These are phyloP conservation scores for Platygyra sinensis DNA, from an alignment of 64 coral and sea anemone species.

Conservation along the genomic window DNA sequence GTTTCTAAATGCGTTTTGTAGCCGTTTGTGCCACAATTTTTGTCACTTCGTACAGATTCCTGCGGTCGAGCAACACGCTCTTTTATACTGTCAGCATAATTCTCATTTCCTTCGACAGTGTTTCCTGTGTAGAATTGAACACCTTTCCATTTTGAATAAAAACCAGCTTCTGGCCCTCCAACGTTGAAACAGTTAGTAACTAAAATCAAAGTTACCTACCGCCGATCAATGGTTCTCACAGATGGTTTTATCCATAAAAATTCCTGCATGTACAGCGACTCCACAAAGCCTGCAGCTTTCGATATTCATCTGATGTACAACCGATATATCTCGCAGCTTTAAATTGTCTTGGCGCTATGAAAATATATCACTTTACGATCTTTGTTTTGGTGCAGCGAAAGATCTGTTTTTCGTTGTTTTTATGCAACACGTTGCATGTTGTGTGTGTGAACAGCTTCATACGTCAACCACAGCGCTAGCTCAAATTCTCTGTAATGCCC, in stretches of 20 bases:
- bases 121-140: slow-evolving; percentile 8
- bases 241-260: slow-evolving; percentile 39
- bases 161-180: slow-evolving; percentile 13
- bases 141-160: slow-evolving; percentile 1
- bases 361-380: slow-evolving; percentile 52
- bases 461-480: neutral
- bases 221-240: neutral
- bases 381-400: slow-evolving; percentile 11
- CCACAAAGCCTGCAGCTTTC: neutral
- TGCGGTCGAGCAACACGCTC: slow-evolving; percentile 25
- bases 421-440: slow-evolving; percentile 21
- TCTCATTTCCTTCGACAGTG: slow-evolving; percentile 19
- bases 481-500: neutral
- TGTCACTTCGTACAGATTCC: neutral
- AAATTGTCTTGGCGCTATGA: slow-evolving; percentile 23
- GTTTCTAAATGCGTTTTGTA: slow-evolving; percentile 5
- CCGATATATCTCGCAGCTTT: slow-evolving; percentile 25
- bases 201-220: slow-evolving; percentile 49
- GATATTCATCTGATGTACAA: slow-evolving; percentile 18
- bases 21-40: slow-evolving; percentile 4
- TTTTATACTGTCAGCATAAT: slow-evolving; percentile 33
- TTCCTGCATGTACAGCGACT: slow-evolving; percentile 21
- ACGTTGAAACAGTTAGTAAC: neutral
- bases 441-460: neutral
- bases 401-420: slow-evolving; percentile 38